Percentiles rank a stretch among this genome's conserved stretches.
phyloP scores from a whole-genome alignment of 2,888 invertebrate species.

The Morpho deidamia region DNA sequence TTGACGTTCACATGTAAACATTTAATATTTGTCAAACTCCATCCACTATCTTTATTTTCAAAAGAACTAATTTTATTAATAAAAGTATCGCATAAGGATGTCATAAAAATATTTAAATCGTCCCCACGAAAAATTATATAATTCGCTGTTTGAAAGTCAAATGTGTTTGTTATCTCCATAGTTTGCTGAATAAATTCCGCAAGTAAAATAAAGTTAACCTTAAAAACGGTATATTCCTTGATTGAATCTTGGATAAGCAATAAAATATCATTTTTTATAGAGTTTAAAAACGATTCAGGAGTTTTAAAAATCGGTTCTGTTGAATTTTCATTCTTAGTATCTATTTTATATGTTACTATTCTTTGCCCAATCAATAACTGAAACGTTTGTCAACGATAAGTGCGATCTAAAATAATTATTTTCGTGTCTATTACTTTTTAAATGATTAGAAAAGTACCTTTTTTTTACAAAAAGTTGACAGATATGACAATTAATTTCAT shows the following conservation, averaged over 20 bases:
- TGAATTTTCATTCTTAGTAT: background rate
- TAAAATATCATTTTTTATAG: background rate
- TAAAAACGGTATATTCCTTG: slow-evolving; percentile 12
- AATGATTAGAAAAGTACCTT: slow-evolving; percentile 16
- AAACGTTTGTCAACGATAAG: slow-evolving; percentile 16
- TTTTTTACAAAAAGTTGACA: slow-evolving; percentile 11
- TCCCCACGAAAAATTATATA: slow-evolving; percentile 18
- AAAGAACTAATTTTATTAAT: slow-evolving; percentile 21
- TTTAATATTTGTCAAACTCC: slow-evolving; percentile 22
- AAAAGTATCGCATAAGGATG: slow-evolving; percentile 11
- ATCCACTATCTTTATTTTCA: slow-evolving; percentile 30
- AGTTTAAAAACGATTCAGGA: background rate
- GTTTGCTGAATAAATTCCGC: slow-evolving; percentile 24
- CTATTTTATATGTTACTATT: slow-evolving; percentile 13
- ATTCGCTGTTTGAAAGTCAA: slow-evolving; percentile 27
- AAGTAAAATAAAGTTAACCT: slow-evolving; percentile 24
- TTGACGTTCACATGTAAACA: slow-evolving; percentile 27
- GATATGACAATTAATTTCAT: background rate
- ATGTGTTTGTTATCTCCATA: slow-evolving; percentile 18
- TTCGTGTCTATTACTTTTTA: slow-evolving; percentile 22
- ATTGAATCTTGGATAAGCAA: slow-evolving; percentile 11
- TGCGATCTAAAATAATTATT: slow-evolving; percentile 16
- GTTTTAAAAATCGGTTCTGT: background rate
- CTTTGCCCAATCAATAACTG: slow-evolving; percentile 14
- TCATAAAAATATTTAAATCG: slow-evolving; percentile 15